A percentile compares a stretch with the other conserved stretches of the same genome.
Evolutionary conservation across 2,888 invertebrate genomes (phyloP).

Genomic region (Phengaris arion): DNA sequence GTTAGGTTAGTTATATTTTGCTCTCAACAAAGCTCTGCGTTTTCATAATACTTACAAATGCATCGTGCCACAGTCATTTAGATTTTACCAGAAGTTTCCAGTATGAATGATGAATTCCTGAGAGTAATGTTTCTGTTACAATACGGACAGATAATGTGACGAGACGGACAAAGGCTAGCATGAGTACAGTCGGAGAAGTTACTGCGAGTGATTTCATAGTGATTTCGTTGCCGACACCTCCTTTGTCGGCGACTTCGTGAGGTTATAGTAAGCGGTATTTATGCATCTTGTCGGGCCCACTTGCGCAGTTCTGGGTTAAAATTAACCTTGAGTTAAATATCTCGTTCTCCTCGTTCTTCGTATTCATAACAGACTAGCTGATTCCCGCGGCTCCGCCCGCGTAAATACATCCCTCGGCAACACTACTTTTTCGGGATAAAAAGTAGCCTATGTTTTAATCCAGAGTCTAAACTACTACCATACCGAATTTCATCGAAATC

Average conservation of each 20-base stretch:
- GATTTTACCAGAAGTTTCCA: constrained; percentile 10
- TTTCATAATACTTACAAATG: constrained; percentile 4
- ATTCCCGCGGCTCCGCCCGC: too few species aligned
- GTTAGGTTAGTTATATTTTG: background rate
- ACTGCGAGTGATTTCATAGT: constrained; percentile 64
- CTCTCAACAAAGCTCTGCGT: background rate
- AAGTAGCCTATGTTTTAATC: too few species aligned
- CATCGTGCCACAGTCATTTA: constrained; percentile 16
- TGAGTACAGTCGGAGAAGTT: constrained; percentile 52
- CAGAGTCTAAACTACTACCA: too few species aligned
- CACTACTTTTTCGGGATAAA: too few species aligned
- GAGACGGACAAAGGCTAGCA: constrained; percentile 46
- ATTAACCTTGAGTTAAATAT: too few species aligned
- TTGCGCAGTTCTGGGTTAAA: too few species aligned
- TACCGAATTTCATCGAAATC: too few species aligned
- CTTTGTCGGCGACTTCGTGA: constrained; percentile 54
- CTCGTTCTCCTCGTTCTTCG: too few species aligned
- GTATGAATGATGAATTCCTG: constrained; percentile 11
- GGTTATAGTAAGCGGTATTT: constrained; percentile 28
- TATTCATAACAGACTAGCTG: too few species aligned
- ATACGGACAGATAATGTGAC: constrained; percentile 35
- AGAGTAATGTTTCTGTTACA: constrained; percentile 34
- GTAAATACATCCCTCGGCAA: too few species aligned
- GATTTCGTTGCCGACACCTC: constrained; percentile 57
- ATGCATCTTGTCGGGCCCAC: constrained; percentile 1